A percentile compares a stretch with the other conserved stretches of the same genome.
These are phyloP conservation scores for Nyleta sp. DNA, from an alignment of 2,888 invertebrate species.

Conservation along the genomic window DNA sequence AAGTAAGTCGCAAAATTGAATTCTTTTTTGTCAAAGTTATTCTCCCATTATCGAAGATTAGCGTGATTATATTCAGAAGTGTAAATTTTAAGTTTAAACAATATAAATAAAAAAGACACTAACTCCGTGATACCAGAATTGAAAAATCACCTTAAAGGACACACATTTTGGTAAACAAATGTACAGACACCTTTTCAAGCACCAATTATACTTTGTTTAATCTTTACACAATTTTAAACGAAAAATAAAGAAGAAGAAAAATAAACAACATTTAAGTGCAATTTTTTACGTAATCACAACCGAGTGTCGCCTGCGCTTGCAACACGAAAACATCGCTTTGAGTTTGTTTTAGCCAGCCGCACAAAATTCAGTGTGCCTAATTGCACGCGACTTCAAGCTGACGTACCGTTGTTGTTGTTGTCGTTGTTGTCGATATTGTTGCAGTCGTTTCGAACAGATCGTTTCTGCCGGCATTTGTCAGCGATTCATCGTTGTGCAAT, in stretches of 20 bases:
- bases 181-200: too few species aligned
- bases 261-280: neutral
- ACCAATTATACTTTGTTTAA: too few species aligned
- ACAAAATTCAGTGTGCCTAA: conserved; percentile 33
- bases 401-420: conserved; percentile 39
- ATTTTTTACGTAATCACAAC: too few species aligned
- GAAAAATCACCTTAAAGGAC: too few species aligned
- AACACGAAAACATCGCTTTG: conserved; percentile 39
- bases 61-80: too few species aligned
- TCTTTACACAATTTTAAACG: neutral
- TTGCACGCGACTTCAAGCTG: conserved; percentile 54
- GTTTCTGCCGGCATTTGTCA: conserved; percentile 30
- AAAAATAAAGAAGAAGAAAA: neutral
- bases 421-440: conserved; percentile 35
- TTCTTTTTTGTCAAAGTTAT: too few species aligned
- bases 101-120: too few species aligned
- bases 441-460: conserved; percentile 22
- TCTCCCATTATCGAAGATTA: too few species aligned
- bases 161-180: too few species aligned
- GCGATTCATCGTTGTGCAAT: conserved; percentile 33
- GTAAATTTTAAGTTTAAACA: too few species aligned
- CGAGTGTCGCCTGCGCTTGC: conserved; percentile 54
- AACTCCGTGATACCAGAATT: too few species aligned
- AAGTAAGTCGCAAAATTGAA: too few species aligned
- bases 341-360: conserved; percentile 45